Evolutionary conservation across 2,888 invertebrate species (phyloP).

Genomic region (Andrena chrysosceles): DNA sequence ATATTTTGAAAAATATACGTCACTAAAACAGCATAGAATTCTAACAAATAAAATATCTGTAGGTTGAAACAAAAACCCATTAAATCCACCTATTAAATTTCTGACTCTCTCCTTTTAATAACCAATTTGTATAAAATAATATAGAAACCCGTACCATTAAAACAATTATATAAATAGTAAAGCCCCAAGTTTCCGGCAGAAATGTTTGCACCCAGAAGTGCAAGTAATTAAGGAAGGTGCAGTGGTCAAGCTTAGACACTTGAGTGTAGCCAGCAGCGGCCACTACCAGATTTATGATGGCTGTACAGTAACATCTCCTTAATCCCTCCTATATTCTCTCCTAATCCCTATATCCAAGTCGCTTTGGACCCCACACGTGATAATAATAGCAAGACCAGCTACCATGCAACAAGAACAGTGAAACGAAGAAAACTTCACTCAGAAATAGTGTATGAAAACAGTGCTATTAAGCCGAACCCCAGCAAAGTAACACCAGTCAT

Average conservation of each 20-base stretch:
- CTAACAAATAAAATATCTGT: neutral
- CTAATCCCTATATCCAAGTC: too few relatives aligned
- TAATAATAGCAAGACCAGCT: conserved; percentile 1
- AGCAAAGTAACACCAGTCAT: too few relatives aligned
- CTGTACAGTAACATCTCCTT: neutral
- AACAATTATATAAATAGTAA: neutral
- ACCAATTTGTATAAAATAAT: too few relatives aligned
- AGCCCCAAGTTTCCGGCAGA: neutral
- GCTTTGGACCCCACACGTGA: neutral
- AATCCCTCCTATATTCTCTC: neutral
- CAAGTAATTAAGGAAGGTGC: neutral
- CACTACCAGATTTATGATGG: neutral
- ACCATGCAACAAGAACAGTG: too few relatives aligned
- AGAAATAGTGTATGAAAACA: too few relatives aligned
- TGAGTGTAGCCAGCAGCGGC: neutral
- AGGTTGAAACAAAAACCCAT: neutral
- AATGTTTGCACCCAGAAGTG: neutral
- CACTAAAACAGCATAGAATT: neutral
- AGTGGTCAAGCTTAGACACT: neutral
- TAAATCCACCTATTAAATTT: too few relatives aligned
- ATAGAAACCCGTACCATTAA: too few relatives aligned
- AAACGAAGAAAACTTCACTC: neutral
- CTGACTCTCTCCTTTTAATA: too few relatives aligned
- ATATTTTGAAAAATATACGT: neutral
- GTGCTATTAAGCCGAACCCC: too few relatives aligned